Base-by-base conservation (phyloP, 2,797 vertebrate species). In the Taenioides sp. region DNA sequence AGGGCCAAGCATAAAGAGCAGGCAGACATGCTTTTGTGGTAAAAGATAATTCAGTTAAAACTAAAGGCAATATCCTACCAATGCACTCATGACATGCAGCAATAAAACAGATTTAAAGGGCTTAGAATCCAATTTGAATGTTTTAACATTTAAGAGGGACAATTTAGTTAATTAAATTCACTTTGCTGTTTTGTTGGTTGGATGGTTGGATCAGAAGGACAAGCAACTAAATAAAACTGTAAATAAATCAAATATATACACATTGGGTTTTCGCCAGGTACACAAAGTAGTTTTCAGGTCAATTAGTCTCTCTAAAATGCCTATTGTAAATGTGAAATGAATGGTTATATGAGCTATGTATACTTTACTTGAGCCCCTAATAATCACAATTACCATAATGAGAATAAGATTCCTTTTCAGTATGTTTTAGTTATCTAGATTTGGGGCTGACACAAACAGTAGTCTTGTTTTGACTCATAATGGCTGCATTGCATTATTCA, bases 31-130 rank as follows among this genome's bases (percentile, higher is more conserved):
- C 58, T 55, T 74, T 57, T 64, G 77, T 73, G 81, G 71, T 49
- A 63, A 71, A 75, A 80, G 73, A 80, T 83, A 68, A 79, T 76
- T 84, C 52, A 81, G 80, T 80, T 70, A 60, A 78, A 84, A 86
- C 66, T 75, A 57, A 58, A 70, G 76, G 69, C 74, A 67, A 78
- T 74, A 76, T 81, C 65, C 61, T 75, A 65, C 84, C 73, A 83
- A 78, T 74, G 54, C 71, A 64, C 62, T 72, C 61, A 50, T 75
- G 65, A 76, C 75, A 72, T 4, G 65, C 20, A 6, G 77, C 77
- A 71, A 62, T 86, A 79, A 73, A 80, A 83, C 64, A 67, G 69
- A 82, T 81, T 82, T 82, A 76, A 84, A 81, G 70, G 73, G 72
- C 84, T 74, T 70, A 75, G 69, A 79, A 79, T 75, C 69, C 75